These are phyloP conservation scores for Morinoia aosen DNA, from an alignment of 2,888 invertebrate species.

Conservation along the genomic window DNA sequence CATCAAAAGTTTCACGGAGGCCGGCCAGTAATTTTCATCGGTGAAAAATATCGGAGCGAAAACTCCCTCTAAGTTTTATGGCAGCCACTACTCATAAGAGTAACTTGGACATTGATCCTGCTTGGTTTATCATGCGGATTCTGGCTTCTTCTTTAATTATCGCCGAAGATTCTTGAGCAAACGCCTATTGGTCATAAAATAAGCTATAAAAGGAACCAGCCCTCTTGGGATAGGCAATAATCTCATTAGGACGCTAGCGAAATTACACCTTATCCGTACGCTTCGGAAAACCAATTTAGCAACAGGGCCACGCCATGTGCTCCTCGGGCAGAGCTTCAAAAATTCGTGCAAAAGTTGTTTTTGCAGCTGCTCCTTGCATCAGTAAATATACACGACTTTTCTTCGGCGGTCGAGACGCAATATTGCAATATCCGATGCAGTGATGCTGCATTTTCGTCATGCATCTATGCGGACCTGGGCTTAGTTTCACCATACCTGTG, in stretches of 20 bases:
- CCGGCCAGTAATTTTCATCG: neutral
- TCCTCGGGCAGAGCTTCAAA: neutral
- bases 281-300: conserved; percentile 55
- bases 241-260: conserved; percentile 54
- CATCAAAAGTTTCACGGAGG: neutral
- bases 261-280: conserved; percentile 55
- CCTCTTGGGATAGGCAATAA: conserved; percentile 56
- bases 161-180: conserved; percentile 53
- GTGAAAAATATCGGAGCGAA: conserved; percentile 4
- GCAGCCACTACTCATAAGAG: neutral
- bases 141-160: conserved; percentile 52
- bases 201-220: conserved; percentile 53
- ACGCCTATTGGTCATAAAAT: conserved; percentile 55
- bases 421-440: neutral
- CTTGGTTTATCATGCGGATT: conserved; percentile 43
- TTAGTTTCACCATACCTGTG: neutral
- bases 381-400: neutral
- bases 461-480: neutral
- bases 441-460: neutral
- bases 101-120: conserved; percentile 12
- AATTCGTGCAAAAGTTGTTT: neutral
- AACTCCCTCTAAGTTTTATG: neutral
- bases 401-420: neutral
- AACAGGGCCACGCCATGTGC: conserved; percentile 39
- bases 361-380: conserved; percentile 39